Percentiles rank a stretch among this genome's conserved stretches.
phyloP scores from a whole-genome alignment of 2,113 vertebrate species.

The Dendrocopos noguchii region DNA sequence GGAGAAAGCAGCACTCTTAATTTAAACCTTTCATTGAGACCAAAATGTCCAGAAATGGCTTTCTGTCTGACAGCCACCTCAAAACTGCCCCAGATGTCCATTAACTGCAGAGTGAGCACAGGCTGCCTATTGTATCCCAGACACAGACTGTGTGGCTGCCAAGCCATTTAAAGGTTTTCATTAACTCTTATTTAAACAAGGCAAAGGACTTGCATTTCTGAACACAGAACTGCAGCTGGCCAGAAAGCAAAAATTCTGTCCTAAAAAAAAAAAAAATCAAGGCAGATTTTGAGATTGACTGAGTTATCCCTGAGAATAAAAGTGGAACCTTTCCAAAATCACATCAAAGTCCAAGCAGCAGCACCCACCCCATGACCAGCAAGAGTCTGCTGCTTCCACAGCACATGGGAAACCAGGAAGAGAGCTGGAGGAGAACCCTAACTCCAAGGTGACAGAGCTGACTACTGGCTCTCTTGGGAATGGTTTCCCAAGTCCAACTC shows the following conservation, averaged over 20 bases:
- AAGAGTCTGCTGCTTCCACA: neutral
- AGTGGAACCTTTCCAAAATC: neutral
- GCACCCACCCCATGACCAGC: neutral
- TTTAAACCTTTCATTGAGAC: slow-evolving; percentile 30
- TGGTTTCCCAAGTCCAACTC: neutral
- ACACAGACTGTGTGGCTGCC: slow-evolving; percentile 44
- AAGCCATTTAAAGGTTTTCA: slow-evolving; percentile 53
- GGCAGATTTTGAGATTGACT: rapidly evolving
- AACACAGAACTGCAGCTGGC: neutral
- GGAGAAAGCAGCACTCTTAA: neutral
- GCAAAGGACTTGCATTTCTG: slow-evolving; percentile 19
- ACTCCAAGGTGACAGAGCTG: neutral
- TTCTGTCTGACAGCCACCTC: slow-evolving; percentile 25
- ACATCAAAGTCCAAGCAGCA: neutral
- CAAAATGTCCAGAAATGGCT: slow-evolving; percentile 11
- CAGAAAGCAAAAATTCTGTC: slow-evolving; percentile 6
- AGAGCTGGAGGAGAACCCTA: neutral
- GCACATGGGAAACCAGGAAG: neutral
- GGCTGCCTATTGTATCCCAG: slow-evolving; percentile 48
- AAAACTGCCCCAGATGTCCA: slow-evolving; percentile 45
- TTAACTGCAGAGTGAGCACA: slow-evolving; percentile 51
- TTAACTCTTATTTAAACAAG: slow-evolving; percentile 61
- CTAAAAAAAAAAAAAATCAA: neutral
- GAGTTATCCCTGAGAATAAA: neutral
- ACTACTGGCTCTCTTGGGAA: neutral